Base-by-base conservation (phyloP, 2,888 invertebrate genomes). In the Germaria angustata region DNA sequence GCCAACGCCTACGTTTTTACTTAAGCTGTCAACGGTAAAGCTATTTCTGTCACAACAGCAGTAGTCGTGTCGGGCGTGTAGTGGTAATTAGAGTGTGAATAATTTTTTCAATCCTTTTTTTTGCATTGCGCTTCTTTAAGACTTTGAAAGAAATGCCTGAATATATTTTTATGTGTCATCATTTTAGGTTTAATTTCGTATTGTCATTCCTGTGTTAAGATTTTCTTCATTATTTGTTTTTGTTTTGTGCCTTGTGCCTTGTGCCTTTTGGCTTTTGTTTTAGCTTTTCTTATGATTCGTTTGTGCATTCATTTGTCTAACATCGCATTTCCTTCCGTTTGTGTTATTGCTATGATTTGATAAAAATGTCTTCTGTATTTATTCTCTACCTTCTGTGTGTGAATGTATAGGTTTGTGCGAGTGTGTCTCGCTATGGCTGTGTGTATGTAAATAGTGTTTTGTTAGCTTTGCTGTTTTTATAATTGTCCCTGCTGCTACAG, bases 21-120 rank as follows among this genome's bases (percentile, higher is more conserved):
- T 53, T 44, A 13, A 8, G 13, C 39, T 36, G 53, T 17, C 13
- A 53, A 34, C 39, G 32, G 22, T 65, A 28, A 28, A 66, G 41
- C 73, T 71, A n/a, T 28, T 34, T 24, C 34, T 44, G 44, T 24
- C 44, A 65, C 32, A 15, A 57, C 41, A 46, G 6, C 13, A 6
- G 53, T 8, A 24, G n/a, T 41, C 20, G 41, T 46, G 61, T 17
- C 20, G 51, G 59, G 8, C 39, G 49, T 69, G 71, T 59, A 22
- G 55, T 72, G 51, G 39, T 76, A 79, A 82, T 79, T 76, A 75
- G 75, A 79, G 75, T 79, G 79, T 79, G 51, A 73, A 79, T 76
- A 79, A 78, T 81, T 55, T 65, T 51, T 28, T 28, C 36, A 49
- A 59, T 55, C 68, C 63, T 28, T 73, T 68, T 36, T 5, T 0